Evolutionary conservation across 2,797 vertebrate genomes (phyloP).

Genomic region (Uromys caudimaculatus): DNA sequence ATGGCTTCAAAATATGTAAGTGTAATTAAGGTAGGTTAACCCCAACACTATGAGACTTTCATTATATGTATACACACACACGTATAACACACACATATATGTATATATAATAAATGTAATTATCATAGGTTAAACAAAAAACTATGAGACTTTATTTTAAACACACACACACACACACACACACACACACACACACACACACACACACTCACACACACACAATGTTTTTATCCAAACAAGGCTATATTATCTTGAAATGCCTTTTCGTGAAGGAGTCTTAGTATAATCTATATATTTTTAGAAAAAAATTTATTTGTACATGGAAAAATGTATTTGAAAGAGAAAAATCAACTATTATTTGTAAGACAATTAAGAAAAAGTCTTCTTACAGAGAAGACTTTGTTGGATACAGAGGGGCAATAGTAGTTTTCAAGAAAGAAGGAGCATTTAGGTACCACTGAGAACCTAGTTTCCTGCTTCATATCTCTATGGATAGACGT

Average conservation of each 20-base stretch:
- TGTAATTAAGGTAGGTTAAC: slow-evolving; percentile 1
- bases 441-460: background rate
- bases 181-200: no score
- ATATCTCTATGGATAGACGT: background rate
- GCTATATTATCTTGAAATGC: background rate
- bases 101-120: no score
- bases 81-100: no score
- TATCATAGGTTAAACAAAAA: no score
- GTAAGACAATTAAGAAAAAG: background rate
- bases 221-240: background rate
- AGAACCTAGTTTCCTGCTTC: background rate
- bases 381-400: background rate
- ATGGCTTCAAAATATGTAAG: slow-evolving; percentile 27
- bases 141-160: no score
- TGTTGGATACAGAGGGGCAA: background rate
- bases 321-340: slow-evolving; percentile 10
- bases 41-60: slow-evolving; percentile 23
- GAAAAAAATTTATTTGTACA: background rate
- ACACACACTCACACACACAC: background rate
- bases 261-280: background rate
- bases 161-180: no score
- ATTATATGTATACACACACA: background rate
- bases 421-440: background rate
- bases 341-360: background rate
- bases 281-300: background rate